Percentiles rank a stretch among this genome's conserved stretches.
Conservation (phyloP, 2,113 vertebrate species). For the Helogale parvula region DNA sequence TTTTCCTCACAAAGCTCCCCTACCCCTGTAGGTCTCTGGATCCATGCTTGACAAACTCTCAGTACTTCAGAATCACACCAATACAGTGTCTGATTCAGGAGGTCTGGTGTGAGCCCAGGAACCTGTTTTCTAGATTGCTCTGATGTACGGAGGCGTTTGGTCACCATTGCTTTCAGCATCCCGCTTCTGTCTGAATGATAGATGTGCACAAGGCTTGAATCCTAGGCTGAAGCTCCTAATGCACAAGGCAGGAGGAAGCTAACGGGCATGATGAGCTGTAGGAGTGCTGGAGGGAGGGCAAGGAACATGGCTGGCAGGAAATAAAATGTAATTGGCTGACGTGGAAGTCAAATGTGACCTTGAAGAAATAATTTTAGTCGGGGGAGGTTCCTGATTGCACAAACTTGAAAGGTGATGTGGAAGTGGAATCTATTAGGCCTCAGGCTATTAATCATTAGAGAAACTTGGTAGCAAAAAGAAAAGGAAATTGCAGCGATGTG, state of each 20-base stretch:
- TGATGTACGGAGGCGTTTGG: neutral
- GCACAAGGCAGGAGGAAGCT: neutral
- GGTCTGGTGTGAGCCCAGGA: neutral
- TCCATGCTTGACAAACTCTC: neutral
- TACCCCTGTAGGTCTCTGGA: neutral
- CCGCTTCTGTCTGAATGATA: neutral
- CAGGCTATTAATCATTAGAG: neutral
- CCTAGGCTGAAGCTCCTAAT: neutral
- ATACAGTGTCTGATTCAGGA: neutral
- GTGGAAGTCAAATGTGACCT: neutral
- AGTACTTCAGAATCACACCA: neutral
- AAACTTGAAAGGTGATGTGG: neutral
- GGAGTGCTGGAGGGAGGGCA: neutral
- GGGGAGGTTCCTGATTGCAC: neutral
- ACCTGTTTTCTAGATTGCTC: neutral
- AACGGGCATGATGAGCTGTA: neutral
- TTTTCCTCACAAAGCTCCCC: neutral
- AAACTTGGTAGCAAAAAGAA: neutral
- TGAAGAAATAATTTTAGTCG: constrained; percentile 3
- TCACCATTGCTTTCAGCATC: neutral
- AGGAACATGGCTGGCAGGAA: neutral
- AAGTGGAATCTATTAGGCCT: neutral
- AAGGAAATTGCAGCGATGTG: neutral
- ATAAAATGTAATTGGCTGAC: neutral
- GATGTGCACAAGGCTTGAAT: neutral